Percentiles rank a stretch among this genome's conserved stretches.
Evolutionary conservation across 2,888 invertebrate species (phyloP).

Genomic region (Nomada flava): DNA sequence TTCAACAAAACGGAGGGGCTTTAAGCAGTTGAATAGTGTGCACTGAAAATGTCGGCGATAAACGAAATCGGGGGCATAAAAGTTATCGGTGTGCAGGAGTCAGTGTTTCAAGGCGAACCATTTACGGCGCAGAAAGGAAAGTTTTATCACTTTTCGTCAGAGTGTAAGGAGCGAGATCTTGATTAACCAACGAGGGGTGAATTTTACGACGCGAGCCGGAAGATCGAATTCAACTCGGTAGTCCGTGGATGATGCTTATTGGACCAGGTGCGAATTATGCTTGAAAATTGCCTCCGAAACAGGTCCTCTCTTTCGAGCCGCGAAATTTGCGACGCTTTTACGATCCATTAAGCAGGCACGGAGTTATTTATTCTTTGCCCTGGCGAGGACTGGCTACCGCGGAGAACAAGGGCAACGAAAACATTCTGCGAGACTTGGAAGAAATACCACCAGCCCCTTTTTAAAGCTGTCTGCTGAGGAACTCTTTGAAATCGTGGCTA

Average conservation of each 20-base stretch:
- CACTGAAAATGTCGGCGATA: constrained; percentile 8
- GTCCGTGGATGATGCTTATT: constrained; percentile 25
- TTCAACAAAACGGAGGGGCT: not conserved
- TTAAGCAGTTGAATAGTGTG: not conserved
- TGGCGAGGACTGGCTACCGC: constrained; percentile 21
- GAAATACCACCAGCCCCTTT: constrained; percentile 14
- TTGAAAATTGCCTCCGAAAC: constrained; percentile 33
- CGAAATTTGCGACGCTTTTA: constrained; percentile 61
- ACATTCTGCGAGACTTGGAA: constrained; percentile 16
- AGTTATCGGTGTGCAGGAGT: constrained; percentile 12
- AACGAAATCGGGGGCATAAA: constrained; percentile 22
- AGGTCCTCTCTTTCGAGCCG: not conserved
- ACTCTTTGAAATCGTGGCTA: not conserved
- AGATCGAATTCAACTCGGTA: constrained; percentile 38
- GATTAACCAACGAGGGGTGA: constrained; percentile 31
- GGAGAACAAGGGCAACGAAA: constrained; percentile 27
- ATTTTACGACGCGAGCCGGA: constrained; percentile 35
- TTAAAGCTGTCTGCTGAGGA: not conserved
- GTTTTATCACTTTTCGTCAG: constrained; percentile 38
- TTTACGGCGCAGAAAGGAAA: constrained; percentile 32
- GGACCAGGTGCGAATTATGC: constrained; percentile 54
- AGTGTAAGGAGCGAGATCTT: constrained; percentile 9
- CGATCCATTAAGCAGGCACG: constrained; percentile 60
- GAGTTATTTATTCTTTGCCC: constrained; percentile 55
- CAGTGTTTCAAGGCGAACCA: constrained; percentile 17